Evolutionary conservation across 2,888 invertebrate species (phyloP).

Genomic region (Lampropteryx suffumata): DNA sequence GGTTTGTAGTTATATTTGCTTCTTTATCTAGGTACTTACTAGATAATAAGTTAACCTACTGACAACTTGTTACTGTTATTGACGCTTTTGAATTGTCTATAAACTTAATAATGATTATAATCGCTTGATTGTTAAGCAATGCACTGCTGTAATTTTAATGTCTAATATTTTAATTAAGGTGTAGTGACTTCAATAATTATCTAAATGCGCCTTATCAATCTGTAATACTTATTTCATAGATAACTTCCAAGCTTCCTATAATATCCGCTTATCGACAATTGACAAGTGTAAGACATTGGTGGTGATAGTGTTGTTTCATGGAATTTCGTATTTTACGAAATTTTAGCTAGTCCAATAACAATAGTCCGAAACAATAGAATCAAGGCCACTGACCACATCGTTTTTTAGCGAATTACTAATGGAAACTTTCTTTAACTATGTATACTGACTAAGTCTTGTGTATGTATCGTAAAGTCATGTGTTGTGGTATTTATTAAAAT

Average conservation of each 20-base stretch:
- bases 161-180: slow-evolving; percentile 59
- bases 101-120: slow-evolving; percentile 40
- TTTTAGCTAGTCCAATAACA: too few species aligned
- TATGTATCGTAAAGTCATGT: slow-evolving; percentile 13
- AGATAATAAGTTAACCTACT: slow-evolving; percentile 29
- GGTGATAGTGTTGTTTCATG: too few species aligned
- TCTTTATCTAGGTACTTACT: slow-evolving; percentile 29
- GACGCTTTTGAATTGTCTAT: slow-evolving; percentile 38
- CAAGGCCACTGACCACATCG: slow-evolving; percentile 10
- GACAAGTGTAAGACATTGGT: too few species aligned
- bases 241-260: slow-evolving; percentile 53
- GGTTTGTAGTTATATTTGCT: slow-evolving; percentile 22
- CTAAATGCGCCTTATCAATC: slow-evolving; percentile 69
- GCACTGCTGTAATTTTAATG: slow-evolving; percentile 58
- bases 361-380: too few species aligned
- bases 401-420: slow-evolving; percentile 11
- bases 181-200: slow-evolving; percentile 58
- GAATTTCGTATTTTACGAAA: too few species aligned
- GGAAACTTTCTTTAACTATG: background rate
- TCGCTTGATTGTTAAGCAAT: slow-evolving; percentile 64
- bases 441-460: slow-evolving; percentile 14
- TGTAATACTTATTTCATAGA: slow-evolving; percentile 48
- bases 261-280: slow-evolving; percentile 37
- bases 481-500: slow-evolving; percentile 8
- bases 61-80: slow-evolving; percentile 34